Percentiles rank a stretch among this genome's conserved stretches.
These are phyloP conservation scores for Maccullochella peelii DNA, from an alignment of 2,113 vertebrate genomes.

Conservation along the genomic window DNA sequence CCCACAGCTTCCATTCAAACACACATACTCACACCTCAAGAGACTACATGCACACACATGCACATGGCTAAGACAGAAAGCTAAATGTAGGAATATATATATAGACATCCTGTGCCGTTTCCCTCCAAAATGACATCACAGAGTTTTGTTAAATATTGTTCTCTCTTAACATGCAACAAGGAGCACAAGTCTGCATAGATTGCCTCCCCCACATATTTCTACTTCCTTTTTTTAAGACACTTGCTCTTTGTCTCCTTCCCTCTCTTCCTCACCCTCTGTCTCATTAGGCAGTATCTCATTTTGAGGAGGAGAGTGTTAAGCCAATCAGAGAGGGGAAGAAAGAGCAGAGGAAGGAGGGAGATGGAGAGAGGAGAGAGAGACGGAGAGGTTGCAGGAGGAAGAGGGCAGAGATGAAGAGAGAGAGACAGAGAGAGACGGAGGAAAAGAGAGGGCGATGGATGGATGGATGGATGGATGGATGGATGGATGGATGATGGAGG, in stretches of 20 bases:
- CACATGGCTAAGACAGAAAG: conserved; percentile 22
- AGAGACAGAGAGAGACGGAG: not conserved
- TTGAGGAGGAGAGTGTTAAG: conserved; percentile 77
- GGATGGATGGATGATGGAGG: conserved; percentile 32
- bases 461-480: conserved; percentile 32
- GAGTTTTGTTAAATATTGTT: conserved; percentile 47
- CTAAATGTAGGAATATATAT: not conserved
- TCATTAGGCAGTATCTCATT: conserved; percentile 80
- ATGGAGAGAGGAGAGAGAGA: conserved; percentile 50
- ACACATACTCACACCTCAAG: not conserved
- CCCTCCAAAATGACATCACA: conserved; percentile 62
- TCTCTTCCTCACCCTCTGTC: conserved; percentile 73
- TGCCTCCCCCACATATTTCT: conserved; percentile 73
- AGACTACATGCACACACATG: not conserved
- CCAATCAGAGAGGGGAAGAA: conserved; percentile 79
- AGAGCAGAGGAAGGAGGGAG: conserved; percentile 69
- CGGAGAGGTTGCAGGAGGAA: conserved; percentile 64
- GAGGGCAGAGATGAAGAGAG: conserved; percentile 62
- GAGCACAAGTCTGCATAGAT: conserved; percentile 72
- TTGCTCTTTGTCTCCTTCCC: conserved; percentile 78
- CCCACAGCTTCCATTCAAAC: conserved; percentile 14
- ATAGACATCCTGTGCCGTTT: conserved; percentile 1
- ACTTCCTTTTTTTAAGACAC: conserved; percentile 73
- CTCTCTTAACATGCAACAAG: conserved; percentile 58
- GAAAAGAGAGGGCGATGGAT: conserved; percentile 34